Base-by-base conservation (phyloP, 2,888 invertebrate genomes). In the Orthosia incerta region DNA sequence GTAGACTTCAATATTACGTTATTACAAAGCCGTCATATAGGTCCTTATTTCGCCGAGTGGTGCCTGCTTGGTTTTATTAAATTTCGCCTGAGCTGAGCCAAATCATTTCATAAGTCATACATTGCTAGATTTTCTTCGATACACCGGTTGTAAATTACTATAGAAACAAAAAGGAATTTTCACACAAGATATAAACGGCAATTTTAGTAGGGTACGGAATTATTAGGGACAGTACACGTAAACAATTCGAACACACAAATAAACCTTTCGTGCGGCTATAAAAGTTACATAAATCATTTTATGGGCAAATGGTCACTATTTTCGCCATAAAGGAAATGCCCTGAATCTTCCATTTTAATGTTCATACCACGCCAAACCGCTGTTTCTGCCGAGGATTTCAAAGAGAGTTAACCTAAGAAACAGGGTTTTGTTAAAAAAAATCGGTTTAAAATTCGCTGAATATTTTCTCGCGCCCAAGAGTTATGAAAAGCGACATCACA, bases 221-320 rank as follows among this genome's bases (percentile, higher is more conserved):
- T 0, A 46, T 69, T 51, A 62, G 23, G 20, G 18, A 48, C 23
- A 26, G 31, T 56, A 71, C 55, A 31, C n/a, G 56, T 50, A 65
- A 72, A 79, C n/a, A 70, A 77, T 60, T 60, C 13, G 31, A 56
- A 15, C 59, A 61, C n/a, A 61, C 51, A 76, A 61, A 79, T 73
- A 79, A 74, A 74, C 31, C 61, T 55, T 45, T 23, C 13, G 23
- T 72, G 51, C n/a, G 18, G 61, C 51, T 61, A 46, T 80, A 72
- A 65, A 74, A 56, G 46, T 56, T 20, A 48, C 23, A 50, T 56
- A 39, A 7, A 62, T 26, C 26, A 45, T 72, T 76, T 74, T 74
- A 74, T 66, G 26, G 46, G 23, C 18, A 55, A 26, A n/a, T 56
- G 39, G 48, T 51, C 53, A 61, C 56, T 56, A 46, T 80, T 57